Evolutionary conservation across 2,888 invertebrate genomes (phyloP).

Genomic region (Cryptocephalus primarius): DNA sequence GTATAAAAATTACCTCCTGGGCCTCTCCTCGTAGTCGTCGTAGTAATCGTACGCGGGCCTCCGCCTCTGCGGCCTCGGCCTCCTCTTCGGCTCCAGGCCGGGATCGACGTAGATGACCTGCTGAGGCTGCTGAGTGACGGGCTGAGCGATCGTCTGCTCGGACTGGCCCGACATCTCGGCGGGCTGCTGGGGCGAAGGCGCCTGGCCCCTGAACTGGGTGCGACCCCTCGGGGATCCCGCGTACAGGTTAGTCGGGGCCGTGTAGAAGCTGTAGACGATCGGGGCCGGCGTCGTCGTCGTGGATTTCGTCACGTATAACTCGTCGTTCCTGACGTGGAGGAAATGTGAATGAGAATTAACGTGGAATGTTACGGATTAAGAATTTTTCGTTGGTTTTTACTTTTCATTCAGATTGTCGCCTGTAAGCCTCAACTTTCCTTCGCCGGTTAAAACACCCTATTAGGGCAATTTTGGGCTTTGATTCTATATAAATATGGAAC

Average conservation of each 20-base stretch:
- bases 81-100: constrained; percentile 10
- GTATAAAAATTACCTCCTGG: constrained; percentile 25
- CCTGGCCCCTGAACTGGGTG: neutral
- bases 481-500: no score
- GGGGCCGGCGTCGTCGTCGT: constrained; percentile 52
- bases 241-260: constrained; percentile 18
- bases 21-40: constrained; percentile 47
- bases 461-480: no score
- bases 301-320: constrained; percentile 62
- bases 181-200: neutral
- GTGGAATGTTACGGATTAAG: no score
- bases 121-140: neutral
- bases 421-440: no score
- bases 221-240: neutral
- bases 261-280: constrained; percentile 33
- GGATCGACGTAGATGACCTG: constrained; percentile 1
- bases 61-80: constrained; percentile 8
- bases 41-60: constrained; percentile 61
- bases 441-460: no score
- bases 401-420: no score
- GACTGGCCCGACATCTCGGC: neutral
- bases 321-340: constrained; percentile 58
- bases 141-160: neutral
- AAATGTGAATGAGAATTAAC: constrained; percentile 16
- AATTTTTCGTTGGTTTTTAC: no score